These are phyloP conservation scores for Chiloscyllium plagiosum DNA, from an alignment of 2,113 vertebrate genomes.

Conservation along the genomic window DNA sequence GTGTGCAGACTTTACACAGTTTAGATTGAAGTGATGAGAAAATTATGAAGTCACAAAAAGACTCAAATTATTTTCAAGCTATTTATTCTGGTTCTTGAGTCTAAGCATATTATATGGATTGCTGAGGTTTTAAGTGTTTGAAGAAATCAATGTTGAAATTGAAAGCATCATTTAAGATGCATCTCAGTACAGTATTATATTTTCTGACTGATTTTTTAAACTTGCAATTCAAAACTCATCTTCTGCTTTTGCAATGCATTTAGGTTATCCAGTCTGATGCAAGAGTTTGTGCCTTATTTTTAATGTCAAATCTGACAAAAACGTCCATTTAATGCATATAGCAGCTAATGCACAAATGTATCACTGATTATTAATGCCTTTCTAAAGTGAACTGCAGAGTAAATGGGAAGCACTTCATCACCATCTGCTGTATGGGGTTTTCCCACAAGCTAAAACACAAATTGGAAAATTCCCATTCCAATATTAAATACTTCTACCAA, in stretches of 20 bases:
- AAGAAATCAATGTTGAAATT: conserved; percentile 21
- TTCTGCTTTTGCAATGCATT: not conserved
- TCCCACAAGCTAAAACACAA: not conserved
- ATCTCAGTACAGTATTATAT: not conserved
- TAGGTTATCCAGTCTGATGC: not conserved
- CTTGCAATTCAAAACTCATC: not conserved
- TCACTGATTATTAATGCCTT: not conserved
- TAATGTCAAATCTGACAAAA: not conserved
- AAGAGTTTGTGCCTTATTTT: not conserved
- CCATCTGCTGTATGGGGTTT: not conserved
- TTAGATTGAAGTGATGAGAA: not conserved
- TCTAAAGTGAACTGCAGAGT: not conserved
- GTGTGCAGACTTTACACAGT: not conserved
- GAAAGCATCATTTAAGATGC: not conserved
- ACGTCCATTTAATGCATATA: not conserved
- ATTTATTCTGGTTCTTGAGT: not conserved
- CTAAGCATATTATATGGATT: not conserved
- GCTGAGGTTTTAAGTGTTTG: not conserved
- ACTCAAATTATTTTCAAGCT: conserved; percentile 1
- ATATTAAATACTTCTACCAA: not conserved
- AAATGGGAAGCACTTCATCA: not conserved
- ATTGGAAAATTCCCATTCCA: not conserved
- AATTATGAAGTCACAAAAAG: not conserved
- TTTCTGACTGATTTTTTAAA: not conserved
- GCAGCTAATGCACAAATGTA: not conserved